Evolutionary conservation across 2,797 vertebrate genomes (phyloP), one percentile per base, ranked within the genome.

Genomic region (Limnodromus scolopaceus): DNA sequence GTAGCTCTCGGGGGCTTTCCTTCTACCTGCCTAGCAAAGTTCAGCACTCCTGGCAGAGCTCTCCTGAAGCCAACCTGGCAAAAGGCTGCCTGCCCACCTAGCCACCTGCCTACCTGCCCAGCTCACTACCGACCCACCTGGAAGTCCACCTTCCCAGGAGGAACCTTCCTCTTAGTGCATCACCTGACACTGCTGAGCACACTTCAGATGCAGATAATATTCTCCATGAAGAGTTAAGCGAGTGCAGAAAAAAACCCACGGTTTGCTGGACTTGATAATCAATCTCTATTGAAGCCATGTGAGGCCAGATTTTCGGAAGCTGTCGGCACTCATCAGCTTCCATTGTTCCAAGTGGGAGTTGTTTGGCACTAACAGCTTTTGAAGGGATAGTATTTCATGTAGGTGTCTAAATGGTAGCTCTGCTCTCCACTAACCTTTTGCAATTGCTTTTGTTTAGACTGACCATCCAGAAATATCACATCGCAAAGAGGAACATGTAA

Each of bases 371-470:
- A 78, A 16, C 70, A 87, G 81, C 51, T 84, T 95, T 60, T 60
- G 66, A 89, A 89, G 86, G 81, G 63, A 34, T 5, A 8, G 39
- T 90, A 65, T 80, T 93, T 58, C 77, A 45, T 8, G 74, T 87
- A 96, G 96, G 96, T 96, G 95, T 94, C 86, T 93, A 96, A 96
- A 79, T 77, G 88, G 66, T 60, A 95, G 45, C 75, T 79, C 84
- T 95, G 94, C 94, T 95, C 66, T 95, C 84, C 39, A 4, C 87
- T 58, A 95, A 91, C 74, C 80, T 94, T 89, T 79, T 28, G 6
- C 78, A 89, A 92, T 55, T 95, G 78, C 77, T 91, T 84, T 94
- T 96, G 96, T 93, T 93, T 68, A 74, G 75, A 82, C 84, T 64
- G 89, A 64, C 60, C 45, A 71, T 77, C 94, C 95, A 94, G 75